Evolutionary conservation across 2,888 invertebrate genomes (phyloP), one percentile per base, ranked within the genome.

Genomic region (Glomeris marginata): DNA sequence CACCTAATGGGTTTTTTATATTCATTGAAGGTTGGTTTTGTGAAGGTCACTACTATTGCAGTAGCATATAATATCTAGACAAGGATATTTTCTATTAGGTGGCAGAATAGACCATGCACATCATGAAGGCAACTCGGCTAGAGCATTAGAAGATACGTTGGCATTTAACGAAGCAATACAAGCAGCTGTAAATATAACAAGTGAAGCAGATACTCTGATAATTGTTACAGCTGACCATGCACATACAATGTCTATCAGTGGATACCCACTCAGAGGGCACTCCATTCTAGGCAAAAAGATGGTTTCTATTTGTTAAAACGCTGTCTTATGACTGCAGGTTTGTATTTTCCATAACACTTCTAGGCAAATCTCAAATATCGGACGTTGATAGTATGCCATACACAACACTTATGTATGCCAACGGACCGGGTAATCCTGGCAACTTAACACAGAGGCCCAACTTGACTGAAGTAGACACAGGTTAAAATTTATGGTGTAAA

Each of bases 61-160:
- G n/a, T n/a, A n/a, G n/a, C n/a, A n/a, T n/a, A n/a, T n/a, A 6
- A 34, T 28, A 18, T 33, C 40, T 16, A 15, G 20, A 16, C 13
- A n/a, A n/a, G n/a, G n/a, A n/a, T n/a, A n/a, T n/a, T n/a, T 5
- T 4, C 3, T n/a, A n/a, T n/a, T n/a, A 53, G 77, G 61, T 10
- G 88, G 87, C 1, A 74, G 84, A 59, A 84, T 84, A 55, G 84
- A 84, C 65, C 77, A 78, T 56, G 84, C 78, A 0, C 84, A 84
- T 63, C 88, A 88, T 63, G 74, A 73, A 18, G 78, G 85, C 15
- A 74, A 67, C 43, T 15, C n/a, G 37, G 28, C 37, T 1, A 80
- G 80, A 0, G 83, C 90, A 0, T 64, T 90, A 0, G 78, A 81
- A 57, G 90, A 90, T 63, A 81, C 84, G 0, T 72, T 84, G 0